Percentiles rank a stretch among this genome's conserved stretches.
phyloP scores from a whole-genome alignment of 2,888 invertebrate genomes.

The Helobdella robusta region DNA sequence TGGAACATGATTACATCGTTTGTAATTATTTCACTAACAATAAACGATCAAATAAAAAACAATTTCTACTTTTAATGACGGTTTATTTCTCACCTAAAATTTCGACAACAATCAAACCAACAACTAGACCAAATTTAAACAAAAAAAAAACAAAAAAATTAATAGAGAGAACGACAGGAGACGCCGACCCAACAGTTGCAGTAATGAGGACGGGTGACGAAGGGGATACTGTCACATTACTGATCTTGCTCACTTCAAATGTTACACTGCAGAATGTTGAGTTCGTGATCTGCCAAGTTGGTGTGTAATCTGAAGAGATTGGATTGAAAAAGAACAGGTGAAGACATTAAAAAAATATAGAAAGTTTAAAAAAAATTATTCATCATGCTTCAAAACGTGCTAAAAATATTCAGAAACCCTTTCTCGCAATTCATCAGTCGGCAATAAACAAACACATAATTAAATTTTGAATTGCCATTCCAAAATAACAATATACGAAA shows the following conservation, averaged over 20 bases:
- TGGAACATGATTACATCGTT: not conserved
- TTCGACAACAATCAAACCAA: no score
- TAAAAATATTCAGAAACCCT: no score
- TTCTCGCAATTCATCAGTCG: no score
- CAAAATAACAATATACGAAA: no score
- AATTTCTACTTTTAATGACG: not conserved
- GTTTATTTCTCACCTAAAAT: no score
- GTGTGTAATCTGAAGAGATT: not conserved
- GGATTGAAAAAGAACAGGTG: not conserved
- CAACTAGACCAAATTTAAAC: not conserved
- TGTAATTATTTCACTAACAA: not conserved
- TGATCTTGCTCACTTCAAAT: not conserved
- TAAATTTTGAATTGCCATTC: no score
- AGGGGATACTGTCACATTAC: no score
- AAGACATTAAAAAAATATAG: not conserved
- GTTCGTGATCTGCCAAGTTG: not conserved
- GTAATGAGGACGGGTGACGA: not conserved
- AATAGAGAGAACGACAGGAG: not conserved
- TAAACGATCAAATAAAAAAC: not conserved
- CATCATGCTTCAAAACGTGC: no score
- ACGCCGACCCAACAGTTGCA: not conserved
- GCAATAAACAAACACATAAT: no score
- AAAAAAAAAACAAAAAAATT: not conserved
- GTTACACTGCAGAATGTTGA: not conserved
- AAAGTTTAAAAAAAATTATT: not conserved